A percentile compares a stretch with the other conserved stretches of the same genome.
Evolutionary conservation across 2,113 vertebrate genomes (phyloP).

Genomic region (Gnathonemus echidnorhynchus): DNA sequence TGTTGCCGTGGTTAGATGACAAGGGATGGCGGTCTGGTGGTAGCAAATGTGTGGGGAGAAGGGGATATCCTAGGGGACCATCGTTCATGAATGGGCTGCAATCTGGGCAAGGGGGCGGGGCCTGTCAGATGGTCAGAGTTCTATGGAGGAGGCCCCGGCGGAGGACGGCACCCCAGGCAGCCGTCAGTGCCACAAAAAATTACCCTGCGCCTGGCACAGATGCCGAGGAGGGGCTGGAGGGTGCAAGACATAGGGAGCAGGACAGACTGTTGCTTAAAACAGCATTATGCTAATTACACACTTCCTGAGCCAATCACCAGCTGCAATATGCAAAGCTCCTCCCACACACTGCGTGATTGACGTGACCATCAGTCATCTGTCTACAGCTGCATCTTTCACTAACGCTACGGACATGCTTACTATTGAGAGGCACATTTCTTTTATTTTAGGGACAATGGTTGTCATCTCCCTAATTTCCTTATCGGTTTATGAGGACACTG

Average conservation of each 20-base stretch:
- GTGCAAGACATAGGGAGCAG: background rate
- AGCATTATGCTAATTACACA: slow-evolving; percentile 46
- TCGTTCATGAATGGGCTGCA: background rate
- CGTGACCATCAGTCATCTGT: background rate
- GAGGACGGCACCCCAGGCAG: background rate
- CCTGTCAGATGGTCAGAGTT: slow-evolving; percentile 36
- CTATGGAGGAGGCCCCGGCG: background rate
- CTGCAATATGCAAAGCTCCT: slow-evolving; percentile 31
- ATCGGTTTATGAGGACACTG: background rate
- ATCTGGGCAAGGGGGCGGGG: background rate
- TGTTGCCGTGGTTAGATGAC: background rate
- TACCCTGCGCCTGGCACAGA: background rate
- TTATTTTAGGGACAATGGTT: background rate
- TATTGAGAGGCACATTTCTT: background rate
- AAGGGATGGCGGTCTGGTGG: background rate
- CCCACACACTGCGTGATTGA: background rate
- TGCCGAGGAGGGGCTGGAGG: background rate
- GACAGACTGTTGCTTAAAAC: slow-evolving; percentile 14
- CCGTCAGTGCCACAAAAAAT: background rate
- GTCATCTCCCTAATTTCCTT: background rate
- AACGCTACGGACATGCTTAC: background rate
- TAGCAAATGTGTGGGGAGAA: background rate
- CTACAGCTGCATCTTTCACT: background rate
- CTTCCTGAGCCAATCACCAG: slow-evolving; percentile 32
- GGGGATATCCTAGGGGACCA: background rate